phyloP scores from a whole-genome alignment of 2,888 invertebrate species.

The Nomada flava region DNA sequence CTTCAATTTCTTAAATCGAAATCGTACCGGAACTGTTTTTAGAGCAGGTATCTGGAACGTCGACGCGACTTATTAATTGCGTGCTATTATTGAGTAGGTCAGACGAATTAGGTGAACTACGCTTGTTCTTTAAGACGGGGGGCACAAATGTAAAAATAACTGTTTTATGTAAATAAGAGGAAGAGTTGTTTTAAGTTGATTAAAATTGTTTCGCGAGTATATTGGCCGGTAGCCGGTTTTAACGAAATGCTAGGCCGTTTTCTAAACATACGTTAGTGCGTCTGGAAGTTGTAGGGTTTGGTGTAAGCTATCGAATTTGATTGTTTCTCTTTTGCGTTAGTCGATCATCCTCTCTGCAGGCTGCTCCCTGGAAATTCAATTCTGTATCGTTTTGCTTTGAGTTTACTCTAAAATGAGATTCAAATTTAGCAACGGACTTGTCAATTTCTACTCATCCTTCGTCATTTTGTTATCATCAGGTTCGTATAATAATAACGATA shows the following conservation, averaged over 20 bases:
- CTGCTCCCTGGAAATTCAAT: neutral
- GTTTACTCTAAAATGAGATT: neutral
- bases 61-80: neutral
- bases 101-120: neutral
- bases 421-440: neutral
- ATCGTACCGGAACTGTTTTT: neutral
- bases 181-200: slow-evolving; percentile 36
- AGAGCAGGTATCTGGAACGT: slow-evolving; percentile 6
- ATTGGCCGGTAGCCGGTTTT: slow-evolving; percentile 6
- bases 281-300: slow-evolving; percentile 47
- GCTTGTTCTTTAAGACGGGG: neutral
- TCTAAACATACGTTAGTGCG: slow-evolving; percentile 42
- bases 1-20: neutral
- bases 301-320: slow-evolving; percentile 52
- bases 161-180: slow-evolving; percentile 3
- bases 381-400: neutral
- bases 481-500: no score
- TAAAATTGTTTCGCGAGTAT: slow-evolving; percentile 37
- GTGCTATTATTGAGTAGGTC: neutral
- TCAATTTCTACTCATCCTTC: no score
- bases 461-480: no score
- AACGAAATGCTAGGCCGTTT: slow-evolving; percentile 46
- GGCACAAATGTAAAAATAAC: neutral
- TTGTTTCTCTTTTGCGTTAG: slow-evolving; percentile 46
- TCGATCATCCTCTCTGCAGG: slow-evolving; percentile 13